A percentile compares a stretch with the other conserved stretches of the same genome.
Evolutionary conservation across 2,797 vertebrate genomes (phyloP).

Genomic region (Siniperca scherzeri): DNA sequence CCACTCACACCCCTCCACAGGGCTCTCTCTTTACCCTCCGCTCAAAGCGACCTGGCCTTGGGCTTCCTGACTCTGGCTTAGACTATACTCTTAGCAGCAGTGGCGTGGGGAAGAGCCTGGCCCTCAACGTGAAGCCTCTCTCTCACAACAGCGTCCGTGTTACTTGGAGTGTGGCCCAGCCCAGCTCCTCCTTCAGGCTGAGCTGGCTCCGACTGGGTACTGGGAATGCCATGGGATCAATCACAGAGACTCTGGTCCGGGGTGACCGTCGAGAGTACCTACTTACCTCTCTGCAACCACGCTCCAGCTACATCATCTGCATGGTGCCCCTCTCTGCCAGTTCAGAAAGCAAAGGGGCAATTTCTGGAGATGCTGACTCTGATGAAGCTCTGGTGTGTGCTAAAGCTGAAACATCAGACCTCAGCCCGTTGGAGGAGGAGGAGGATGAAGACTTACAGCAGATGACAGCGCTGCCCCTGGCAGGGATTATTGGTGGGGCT

Average conservation of each 20-base stretch:
- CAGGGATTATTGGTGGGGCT: slow-evolving; percentile 92
- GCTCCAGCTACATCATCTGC: slow-evolving; percentile 94
- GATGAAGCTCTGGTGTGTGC: slow-evolving; percentile 93
- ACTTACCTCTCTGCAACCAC: slow-evolving; percentile 91
- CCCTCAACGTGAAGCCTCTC: slow-evolving; percentile 92
- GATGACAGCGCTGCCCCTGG: slow-evolving; percentile 87
- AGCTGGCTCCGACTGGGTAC: slow-evolving; percentile 93
- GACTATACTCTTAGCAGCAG: slow-evolving; percentile 92
- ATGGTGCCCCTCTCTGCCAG: slow-evolving; percentile 91
- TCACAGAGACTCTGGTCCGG: slow-evolving; percentile 94
- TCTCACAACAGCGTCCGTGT: slow-evolving; percentile 92
- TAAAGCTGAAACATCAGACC: slow-evolving; percentile 91
- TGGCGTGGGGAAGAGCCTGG: slow-evolving; percentile 89
- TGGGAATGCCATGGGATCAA: slow-evolving; percentile 91
- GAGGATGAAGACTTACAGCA: slow-evolving; percentile 81
- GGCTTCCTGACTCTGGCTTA: slow-evolving; percentile 89
- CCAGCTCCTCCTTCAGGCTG: slow-evolving; percentile 91
- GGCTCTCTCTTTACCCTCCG: slow-evolving; percentile 93
- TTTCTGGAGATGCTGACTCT: slow-evolving; percentile 83
- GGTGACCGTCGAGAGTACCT: slow-evolving; percentile 93
- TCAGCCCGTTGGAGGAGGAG: slow-evolving; percentile 82
- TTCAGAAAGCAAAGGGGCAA: slow-evolving; percentile 75
- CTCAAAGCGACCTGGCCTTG: slow-evolving; percentile 90
- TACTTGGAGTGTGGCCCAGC: slow-evolving; percentile 91
- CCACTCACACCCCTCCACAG: slow-evolving; percentile 88